Base-by-base conservation (phyloP, 2,797 vertebrate genomes). In the Chromis chromis region DNA sequence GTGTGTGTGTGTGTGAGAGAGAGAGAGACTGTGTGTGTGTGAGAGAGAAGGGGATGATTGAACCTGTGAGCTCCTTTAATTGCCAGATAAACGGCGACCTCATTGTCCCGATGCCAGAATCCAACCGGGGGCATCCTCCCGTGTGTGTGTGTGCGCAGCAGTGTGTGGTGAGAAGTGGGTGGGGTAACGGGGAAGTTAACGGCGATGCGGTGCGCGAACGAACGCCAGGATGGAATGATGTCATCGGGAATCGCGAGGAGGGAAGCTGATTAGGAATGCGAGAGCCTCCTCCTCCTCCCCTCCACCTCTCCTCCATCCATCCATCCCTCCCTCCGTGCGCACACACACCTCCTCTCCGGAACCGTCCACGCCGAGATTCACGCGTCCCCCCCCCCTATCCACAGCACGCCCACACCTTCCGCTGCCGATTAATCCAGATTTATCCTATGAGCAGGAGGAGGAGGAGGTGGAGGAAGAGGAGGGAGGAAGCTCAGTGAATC, bases 161-260 rank as follows among this genome's bases (percentile, higher is more conserved):
- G 71, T 78, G 60, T 78, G 82, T 89, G 73, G 81, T 77, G 74
- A 62, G 21, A 78, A 76, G 89, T 90, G 89, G 92, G 91, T 90
- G 87, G 90, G 90, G 85, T 84, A 78, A 84, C 69, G 54, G 79
- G 78, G 62, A 83, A 85, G 80, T 88, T 86, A 88, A 81, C 89
- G 42, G 89, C 86, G 89, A 90, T 92, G 88, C 89, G 85, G 91
- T 82, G 89, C 55, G 76, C 65, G 81, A 82, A 80, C 76, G 75
- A 59, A 78, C 82, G 82, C 84, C 74, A 56, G 82, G 85, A 80
- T 90, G 89, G 87, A 91, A 90, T 95, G 92, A 92, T 93, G 91
- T 95, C 95, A 95, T 95, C 89, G 86, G 89, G 88, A 94, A 83
- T 91, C 86, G 88, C 88, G 82, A 82, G 70, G 57, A 78, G 69